These are phyloP conservation scores for Ophioderma brevispina DNA, from an alignment of 35 echinoderm and acorn worm genomes.

Conservation along the genomic window DNA sequence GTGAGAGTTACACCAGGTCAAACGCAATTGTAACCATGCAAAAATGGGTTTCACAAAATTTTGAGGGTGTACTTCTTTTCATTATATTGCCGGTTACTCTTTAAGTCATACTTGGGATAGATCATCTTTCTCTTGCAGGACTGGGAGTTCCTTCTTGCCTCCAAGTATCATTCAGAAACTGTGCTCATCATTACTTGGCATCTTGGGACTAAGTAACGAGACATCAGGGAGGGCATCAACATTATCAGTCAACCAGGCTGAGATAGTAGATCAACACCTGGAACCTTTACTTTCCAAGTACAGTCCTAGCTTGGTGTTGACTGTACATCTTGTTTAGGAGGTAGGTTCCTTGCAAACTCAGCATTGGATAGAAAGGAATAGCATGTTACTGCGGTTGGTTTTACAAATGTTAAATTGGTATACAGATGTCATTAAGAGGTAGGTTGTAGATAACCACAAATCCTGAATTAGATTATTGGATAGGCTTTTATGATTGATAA, in stretches of 20 bases:
- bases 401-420: no score
- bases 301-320: constrained; percentile 58
- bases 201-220: neutral
- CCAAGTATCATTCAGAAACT: constrained; percentile 56
- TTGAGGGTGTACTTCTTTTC: no score
- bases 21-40: no score
- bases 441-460: no score
- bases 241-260: constrained; percentile 17
- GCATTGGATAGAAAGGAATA: no score
- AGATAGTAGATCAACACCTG: constrained; percentile 55
- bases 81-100: neutral
- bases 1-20: neutral
- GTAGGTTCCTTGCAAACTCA: constrained; percentile 44
- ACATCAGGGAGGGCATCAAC: neutral
- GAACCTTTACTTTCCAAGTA: constrained; percentile 65
- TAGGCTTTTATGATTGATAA: no score
- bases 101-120: neutral
- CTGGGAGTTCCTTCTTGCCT: constrained; percentile 74
- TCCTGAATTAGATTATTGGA: no score
- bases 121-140: no score
- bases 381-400: no score
- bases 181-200: constrained; percentile 5
- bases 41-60: no score
- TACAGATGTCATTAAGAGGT: no score
- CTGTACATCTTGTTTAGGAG: constrained; percentile 87